Evolutionary conservation across 1,140 invertebrate species (phyloP), one percentile per base, ranked within the genome.

Genomic region (Leptestheria dahalacensis): DNA sequence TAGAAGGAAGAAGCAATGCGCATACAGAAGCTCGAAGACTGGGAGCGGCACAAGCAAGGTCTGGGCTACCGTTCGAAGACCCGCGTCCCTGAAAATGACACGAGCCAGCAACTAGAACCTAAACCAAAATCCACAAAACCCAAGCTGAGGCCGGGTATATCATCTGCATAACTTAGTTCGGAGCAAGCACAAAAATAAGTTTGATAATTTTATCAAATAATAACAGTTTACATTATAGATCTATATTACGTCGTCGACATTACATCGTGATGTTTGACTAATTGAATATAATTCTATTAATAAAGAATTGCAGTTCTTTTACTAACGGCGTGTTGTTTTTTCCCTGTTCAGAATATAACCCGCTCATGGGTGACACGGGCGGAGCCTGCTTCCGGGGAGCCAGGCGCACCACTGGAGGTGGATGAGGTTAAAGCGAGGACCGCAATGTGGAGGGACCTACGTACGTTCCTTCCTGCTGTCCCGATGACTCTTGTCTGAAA

Each of bases 381-480:
- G 53, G 53, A 20, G 26, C 25, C 1, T 56, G 53, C 41, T 56
- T 56, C 28, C 53, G 53, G 26, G 20, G 24, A 10, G 28, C 53
- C 41, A 23, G 53, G 23, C 53, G 53, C 2, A 28, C 24, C 1
- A 41, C 26, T 11, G 53, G 26, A 26, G 28, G 53, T 29, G 53
- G 53, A 29, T 56, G 53, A 56, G 53, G 53, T 56, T 56, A 56
- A 56, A 56, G 53, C 33, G 15, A 41, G n/a, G n/a, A n/a, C n/a
- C 33, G 33, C 6, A 15, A 41, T 15, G 33, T 6, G 15, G 33
- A 15, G 15, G 6, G 33, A 41, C 33, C 15, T 9, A 15, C 15
- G 6, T 41, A 9, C 33, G 33, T 41, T 41, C 6, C n/a, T n/a
- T n/a, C n/a, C n/a, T n/a, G 15, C 33, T 41, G 33, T 41, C 33